Evolutionary conservation across 2,797 vertebrate genomes (phyloP), one percentile per base, ranked within the genome.

Genomic region (Eospalax fontanierii): DNA sequence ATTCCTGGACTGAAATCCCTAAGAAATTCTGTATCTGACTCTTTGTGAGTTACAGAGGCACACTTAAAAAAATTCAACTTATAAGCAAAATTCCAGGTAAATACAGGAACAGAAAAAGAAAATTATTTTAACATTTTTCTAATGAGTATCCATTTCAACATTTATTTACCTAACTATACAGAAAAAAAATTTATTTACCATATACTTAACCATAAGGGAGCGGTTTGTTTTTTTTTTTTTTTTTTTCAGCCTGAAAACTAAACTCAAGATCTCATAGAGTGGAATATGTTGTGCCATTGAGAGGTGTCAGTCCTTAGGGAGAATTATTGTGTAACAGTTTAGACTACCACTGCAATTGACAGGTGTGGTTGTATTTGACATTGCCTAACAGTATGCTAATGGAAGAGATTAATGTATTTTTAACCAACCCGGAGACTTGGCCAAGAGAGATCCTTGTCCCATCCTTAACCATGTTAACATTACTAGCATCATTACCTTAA

Each of bases 131-230:
- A 30, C 1, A 18, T 50, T 90, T 92, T 65, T 75, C 46, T 74
- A 79, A 43, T 57, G 33, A 8, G 4, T 75, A 14, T 12, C 11
- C 74, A 4, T 80, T 92, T 89, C 46, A 74, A 57, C 0, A 22
- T 63, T 92, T 83, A 12, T 70, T 57, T 90, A 0, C 10, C 50
- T 38, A 71, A 65, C 15, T 66, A 35, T 14, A 63, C 33, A 40
- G 24, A 96, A 83, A 80, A 21, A 3, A 11, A 38, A 57, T 95
- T 86, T 80, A 91, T 35, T 95, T 24, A 73, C 8, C 9, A 7
- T 33, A 43, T 50, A 93, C 0, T 35, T 92, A 57, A 85, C 57
- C 22, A 15, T 33, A 33, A 80, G 9, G 21, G 4, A 1, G 59
- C 4, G n/a, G n/a, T n/a, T n/a, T n/a, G n/a, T n/a, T n/a, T n/a